Evolutionary conservation across 2,797 vertebrate genomes (phyloP), one percentile per base, ranked within the genome.

Genomic region (Neosilurus hyrtlii): DNA sequence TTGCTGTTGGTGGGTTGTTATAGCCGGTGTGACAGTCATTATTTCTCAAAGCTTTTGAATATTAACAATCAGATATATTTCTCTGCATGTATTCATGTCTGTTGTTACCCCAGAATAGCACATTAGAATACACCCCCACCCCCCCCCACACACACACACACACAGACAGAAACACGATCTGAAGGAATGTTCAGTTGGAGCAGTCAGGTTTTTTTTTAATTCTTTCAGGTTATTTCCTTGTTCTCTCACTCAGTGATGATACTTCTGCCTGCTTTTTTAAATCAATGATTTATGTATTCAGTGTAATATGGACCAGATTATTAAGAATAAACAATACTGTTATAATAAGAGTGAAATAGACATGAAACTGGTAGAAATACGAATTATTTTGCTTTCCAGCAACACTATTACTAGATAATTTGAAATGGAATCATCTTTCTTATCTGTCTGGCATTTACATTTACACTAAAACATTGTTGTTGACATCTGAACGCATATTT

Each of bases 121-220:
- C n/a, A n/a, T n/a, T n/a, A n/a, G n/a, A n/a, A n/a, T n/a, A n/a
- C n/a, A n/a, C n/a, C n/a, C n/a, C n/a, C n/a, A n/a, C n/a, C n/a
- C n/a, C n/a, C n/a, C n/a, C n/a, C n/a, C 30, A 30, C 30, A 30
- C 30, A 4, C 43, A 43, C 43, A 43, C 43, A 43, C 43, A 43
- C 43, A 43, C 54, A 22, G n/a, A 24, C 56, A 77, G 83, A 77
- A 75, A 84, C 79, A 84, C 81, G 63, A 84, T 84, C 83, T 84
- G 73, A 84, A 81, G 79, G 83, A 84, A 81, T 84, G 83, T 84
- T 84, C 66, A 81, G 79, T 77, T 35, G 56, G 56, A 81, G 72
- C 80, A 89, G 82, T 83, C 61, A 52, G n/a, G 4, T 43, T 78
- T 78, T 43, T 78, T 78, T 80, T 84, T 81, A 78, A 71, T 86